These are phyloP conservation scores for Agrotis clavis DNA, from an alignment of 2,888 invertebrate genomes.

Conservation along the genomic window DNA sequence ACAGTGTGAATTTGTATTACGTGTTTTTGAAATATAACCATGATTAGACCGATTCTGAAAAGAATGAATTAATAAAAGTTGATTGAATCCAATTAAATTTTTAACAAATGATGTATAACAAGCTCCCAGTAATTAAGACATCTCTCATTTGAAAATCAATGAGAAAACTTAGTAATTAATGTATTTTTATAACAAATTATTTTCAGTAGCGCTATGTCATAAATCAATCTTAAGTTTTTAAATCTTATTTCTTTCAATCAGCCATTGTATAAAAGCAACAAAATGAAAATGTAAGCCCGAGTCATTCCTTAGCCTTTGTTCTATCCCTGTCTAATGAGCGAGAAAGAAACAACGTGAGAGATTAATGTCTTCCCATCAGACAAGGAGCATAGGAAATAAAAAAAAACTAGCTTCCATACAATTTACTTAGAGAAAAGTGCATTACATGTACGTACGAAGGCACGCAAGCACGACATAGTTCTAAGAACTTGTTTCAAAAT, in stretches of 20 bases:
- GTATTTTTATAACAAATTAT: too few relatives aligned
- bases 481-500: conserved; percentile 53
- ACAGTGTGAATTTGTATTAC: too few relatives aligned
- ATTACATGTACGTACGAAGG: conserved; percentile 50
- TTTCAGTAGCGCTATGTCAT: too few relatives aligned
- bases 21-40: too few relatives aligned
- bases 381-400: conserved; percentile 42
- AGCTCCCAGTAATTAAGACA: background rate
- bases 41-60: too few relatives aligned
- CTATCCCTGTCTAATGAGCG: conserved; percentile 54
- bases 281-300: too few relatives aligned
- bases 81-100: too few relatives aligned
- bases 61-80: too few relatives aligned
- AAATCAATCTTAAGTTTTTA: background rate
- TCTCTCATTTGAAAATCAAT: background rate
- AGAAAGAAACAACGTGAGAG: conserved; percentile 51
- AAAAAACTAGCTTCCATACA: conserved; percentile 58
- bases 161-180: background rate
- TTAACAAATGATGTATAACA: background rate
- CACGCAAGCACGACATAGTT: conserved; percentile 55
- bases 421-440: conserved; percentile 58
- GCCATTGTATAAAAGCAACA: background rate
- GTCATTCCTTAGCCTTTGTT: conserved; percentile 17
- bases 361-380: conserved; percentile 59
- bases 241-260: background rate